Percentiles rank a stretch among this genome's conserved stretches.
phyloP scores from a whole-genome alignment of 2,113 vertebrate species.

The Ptychochromis oligacanthus region DNA sequence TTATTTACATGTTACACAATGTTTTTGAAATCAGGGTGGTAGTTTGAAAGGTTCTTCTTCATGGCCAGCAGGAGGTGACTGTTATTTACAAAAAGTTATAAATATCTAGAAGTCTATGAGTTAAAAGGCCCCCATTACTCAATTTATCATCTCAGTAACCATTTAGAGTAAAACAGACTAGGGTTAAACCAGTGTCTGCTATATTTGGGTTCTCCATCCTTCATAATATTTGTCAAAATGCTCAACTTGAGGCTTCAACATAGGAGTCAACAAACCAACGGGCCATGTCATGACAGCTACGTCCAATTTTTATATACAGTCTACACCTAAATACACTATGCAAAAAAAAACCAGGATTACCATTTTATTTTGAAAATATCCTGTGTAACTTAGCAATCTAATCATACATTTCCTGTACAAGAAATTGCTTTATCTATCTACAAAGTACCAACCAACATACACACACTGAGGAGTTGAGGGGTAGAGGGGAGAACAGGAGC shows the following conservation, averaged over 20 bases:
- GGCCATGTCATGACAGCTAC: neutral
- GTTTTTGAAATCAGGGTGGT: no score
- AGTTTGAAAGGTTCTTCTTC: neutral
- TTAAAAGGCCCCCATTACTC: neutral
- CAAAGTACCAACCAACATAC: no score
- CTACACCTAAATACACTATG: neutral
- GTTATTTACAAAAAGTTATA: neutral
- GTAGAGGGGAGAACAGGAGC: no score
- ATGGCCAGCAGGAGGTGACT: neutral
- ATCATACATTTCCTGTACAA: no score
- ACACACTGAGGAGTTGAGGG: no score
- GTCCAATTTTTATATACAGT: neutral
- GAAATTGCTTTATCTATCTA: no score
- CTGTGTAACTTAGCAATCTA: no score
- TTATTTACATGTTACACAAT: no score
- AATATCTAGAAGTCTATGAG: neutral
- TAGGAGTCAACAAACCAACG: neutral
- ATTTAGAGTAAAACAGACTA: neutral
- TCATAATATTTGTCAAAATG: no score
- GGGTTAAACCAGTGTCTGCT: neutral
- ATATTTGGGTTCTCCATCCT: no score
- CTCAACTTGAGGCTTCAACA: no score
- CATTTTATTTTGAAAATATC: neutral
- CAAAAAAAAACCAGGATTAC: no score
- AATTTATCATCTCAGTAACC: neutral